Evolutionary conservation across 37 sponge, comb jelly and placozoan species (phyloP), one percentile per base, ranked within the genome.

Genomic region (Petrosia ficiformis): DNA sequence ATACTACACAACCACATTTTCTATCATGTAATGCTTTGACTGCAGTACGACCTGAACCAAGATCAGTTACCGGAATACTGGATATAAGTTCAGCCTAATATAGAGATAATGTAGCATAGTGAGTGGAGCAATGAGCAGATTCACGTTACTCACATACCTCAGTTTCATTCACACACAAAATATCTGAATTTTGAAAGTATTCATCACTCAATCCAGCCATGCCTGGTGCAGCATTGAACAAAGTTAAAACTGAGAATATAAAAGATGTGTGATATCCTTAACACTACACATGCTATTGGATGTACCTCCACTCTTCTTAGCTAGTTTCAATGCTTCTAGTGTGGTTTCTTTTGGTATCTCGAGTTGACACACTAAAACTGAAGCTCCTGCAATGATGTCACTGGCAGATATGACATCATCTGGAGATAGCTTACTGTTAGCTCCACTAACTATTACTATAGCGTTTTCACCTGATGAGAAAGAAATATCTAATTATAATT

Each of bases 361-460:
- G 58, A 95, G 59, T 64, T 98, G 99, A 59, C 97, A 95, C 22
- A 95, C 78, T 34, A 98, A 58, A 24, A 98, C 96, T 39, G 67
- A 81, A 66, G 96, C 88, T 3, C 64, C 25, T 11, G 70, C 48
- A 10, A 98, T 82, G 57, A 98, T 48, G 3, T 73, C 56, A 16
- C 58, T 71, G 2, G 94, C 92, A 34, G 42, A 16, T 28, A 31
- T 34, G 14, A 98, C 84, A 60, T 93, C 99, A 24, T 56, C 84
- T 3, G 67, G 61, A 0, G 44, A 65, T 16, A 98, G 82, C 14
- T 42, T 33, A 32, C 44, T 59, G 33, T 98, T 98, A 39, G 99
- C 99, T 57, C 99, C 99, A 44, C 80, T 69, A 38, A 93, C 96
- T 26, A 98, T 93, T 31, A 95, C 91, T 42, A 98, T 98, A 25